Conservation (phyloP, 2,888 invertebrate genomes). For the Koerneria pararmatus region DNA sequence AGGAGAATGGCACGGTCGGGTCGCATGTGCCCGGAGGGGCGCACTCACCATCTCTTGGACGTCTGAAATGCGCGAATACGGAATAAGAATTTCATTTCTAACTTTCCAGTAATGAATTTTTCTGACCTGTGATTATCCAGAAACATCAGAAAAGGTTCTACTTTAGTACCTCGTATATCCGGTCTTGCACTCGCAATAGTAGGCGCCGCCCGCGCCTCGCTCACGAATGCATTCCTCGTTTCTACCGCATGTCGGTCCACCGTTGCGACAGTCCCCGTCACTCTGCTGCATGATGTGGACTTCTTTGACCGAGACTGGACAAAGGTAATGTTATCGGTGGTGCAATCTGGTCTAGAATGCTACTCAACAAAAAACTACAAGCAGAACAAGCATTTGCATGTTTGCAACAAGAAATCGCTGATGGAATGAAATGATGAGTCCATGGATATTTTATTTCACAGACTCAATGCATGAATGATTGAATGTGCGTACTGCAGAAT, state of each 20-base stretch:
- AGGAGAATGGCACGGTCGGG: constrained; percentile 45
- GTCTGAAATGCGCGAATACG: not conserved
- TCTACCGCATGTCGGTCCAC: constrained; percentile 35
- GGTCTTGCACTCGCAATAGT: constrained; percentile 42
- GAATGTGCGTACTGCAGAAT: constrained; percentile 38
- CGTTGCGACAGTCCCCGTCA: constrained; percentile 43
- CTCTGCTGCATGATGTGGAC: constrained; percentile 38
- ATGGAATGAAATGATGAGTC: not conserved
- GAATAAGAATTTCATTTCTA: constrained; percentile 3
- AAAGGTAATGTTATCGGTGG: too few species aligned
- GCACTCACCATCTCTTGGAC: constrained; percentile 17
- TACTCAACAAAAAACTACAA: too few species aligned
- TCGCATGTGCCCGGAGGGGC: constrained; percentile 48
- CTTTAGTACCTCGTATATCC: constrained; percentile 50
- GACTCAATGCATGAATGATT: not conserved
- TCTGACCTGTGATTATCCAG: not conserved
- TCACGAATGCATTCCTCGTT: constrained; percentile 33
- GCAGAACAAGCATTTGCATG: not conserved
- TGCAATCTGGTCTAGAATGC: too few species aligned
- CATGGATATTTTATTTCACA: not conserved
- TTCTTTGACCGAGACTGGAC: constrained; percentile 43
- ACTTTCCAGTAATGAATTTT: not conserved
- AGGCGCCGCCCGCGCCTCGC: constrained; percentile 25
- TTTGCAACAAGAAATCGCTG: not conserved
- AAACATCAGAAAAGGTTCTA: not conserved